These are phyloP conservation scores for Fundulus diaphanus DNA, from an alignment of 2,797 vertebrate genomes.

Conservation along the genomic window DNA sequence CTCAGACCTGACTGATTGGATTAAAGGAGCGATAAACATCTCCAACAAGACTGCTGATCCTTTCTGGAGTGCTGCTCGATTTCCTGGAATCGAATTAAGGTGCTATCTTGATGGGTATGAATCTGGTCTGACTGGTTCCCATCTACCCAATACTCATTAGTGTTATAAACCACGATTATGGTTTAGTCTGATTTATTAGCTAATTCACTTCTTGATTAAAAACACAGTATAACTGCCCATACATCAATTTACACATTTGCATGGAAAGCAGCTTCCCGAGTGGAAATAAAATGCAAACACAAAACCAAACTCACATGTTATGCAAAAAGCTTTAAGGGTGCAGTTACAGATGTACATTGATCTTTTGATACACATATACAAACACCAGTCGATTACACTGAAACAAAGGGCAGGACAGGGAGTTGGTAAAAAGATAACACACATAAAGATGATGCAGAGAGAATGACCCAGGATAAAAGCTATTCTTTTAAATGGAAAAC, in stretches of 20 bases:
- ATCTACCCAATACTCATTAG: slow-evolving; percentile 52
- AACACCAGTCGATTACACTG: slow-evolving; percentile 22
- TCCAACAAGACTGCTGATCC: slow-evolving; percentile 68
- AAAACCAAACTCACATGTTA: slow-evolving; percentile 41
- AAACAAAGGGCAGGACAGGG: slow-evolving; percentile 26
- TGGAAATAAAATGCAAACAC: slow-evolving; percentile 39
- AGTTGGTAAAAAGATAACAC: slow-evolving; percentile 36
- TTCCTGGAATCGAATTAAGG: slow-evolving; percentile 73
- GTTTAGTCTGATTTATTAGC: slow-evolving; percentile 18
- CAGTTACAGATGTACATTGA: slow-evolving; percentile 28
- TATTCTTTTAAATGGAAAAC: slow-evolving; percentile 48
- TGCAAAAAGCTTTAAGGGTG: slow-evolving; percentile 34
- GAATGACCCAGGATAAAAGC: slow-evolving; percentile 26
- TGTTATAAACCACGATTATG: slow-evolving; percentile 34
- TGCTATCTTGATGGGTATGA: slow-evolving; percentile 66
- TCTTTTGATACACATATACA: slow-evolving; percentile 42
- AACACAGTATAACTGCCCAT: neutral
- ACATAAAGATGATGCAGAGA: slow-evolving; percentile 48
- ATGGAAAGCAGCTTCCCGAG: slow-evolving; percentile 17
- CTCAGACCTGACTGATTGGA: slow-evolving; percentile 72
- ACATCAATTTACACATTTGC: slow-evolving; percentile 7
- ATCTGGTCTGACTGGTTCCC: slow-evolving; percentile 54
- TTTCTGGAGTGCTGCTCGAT: slow-evolving; percentile 72
- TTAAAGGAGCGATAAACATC: slow-evolving; percentile 78
- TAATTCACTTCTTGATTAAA: neutral